Base-by-base conservation (phyloP, 2,113 vertebrate genomes). In the Lagopus muta region DNA sequence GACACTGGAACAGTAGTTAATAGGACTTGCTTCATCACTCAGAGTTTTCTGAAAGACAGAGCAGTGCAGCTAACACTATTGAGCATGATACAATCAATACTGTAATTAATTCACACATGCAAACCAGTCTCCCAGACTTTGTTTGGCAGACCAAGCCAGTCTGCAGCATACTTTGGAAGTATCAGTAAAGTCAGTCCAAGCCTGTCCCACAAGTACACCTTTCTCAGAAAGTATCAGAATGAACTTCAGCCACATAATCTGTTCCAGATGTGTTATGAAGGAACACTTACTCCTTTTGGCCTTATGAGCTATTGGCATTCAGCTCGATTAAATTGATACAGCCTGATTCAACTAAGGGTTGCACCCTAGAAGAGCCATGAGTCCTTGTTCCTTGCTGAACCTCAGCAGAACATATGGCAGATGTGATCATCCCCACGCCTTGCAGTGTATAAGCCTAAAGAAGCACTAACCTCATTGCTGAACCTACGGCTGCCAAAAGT, bases 321-420 rank as follows among this genome's bases (percentile, higher is more conserved):
- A 81, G 85, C 87, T 88, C 90, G 64, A 69, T 74, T 93, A 96
- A 73, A 92, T 36, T 65, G 88, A 61, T 71, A 71, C 65, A 90
- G 85, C 65, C 60, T 81, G 70, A 92, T 81, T 84, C 57, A 81
- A 47, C 76, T 91, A 78, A 64, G 30, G 52, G 83, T 32, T 77
- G 64, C 22, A 64, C 67, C 52, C 64, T 90, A 79, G 32, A 86
- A 93, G 30, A 82, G 30, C 57, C 40, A 18, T 1, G 9, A 74
- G 40, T 17, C 40, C 52, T 74, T 69, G 47, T 61, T 25, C 80
- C 85, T 92, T 85, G 69, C 93, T 89, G 92, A 91, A 92, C 61
- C 86, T 77, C 47, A 88, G 72, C 47, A 67, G 55, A 83, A 89
- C 32, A 76, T 12, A 82, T 0, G 6, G 89, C 50, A 94, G 45